A percentile compares a stretch with the other conserved stretches of the same genome.
Conservation (phyloP, 1,140 invertebrate species). For the Drosophila athabasca region DNA sequence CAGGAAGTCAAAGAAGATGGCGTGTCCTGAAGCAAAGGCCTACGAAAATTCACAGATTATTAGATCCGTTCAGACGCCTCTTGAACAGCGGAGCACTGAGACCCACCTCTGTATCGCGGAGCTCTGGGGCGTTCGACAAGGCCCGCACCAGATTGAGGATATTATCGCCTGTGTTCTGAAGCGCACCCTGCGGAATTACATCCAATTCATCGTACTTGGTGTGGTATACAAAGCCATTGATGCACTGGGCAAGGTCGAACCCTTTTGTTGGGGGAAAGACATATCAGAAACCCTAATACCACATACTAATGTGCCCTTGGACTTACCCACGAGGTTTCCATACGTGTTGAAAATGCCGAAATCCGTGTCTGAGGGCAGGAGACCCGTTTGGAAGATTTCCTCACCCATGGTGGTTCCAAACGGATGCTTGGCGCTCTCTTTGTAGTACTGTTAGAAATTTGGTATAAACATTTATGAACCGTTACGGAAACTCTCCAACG, state of each 20-base stretch:
- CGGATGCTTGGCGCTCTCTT: constrained; percentile 90
- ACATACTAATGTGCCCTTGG: neutral
- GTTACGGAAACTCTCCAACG: constrained; percentile 84
- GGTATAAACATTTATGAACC: constrained; percentile 44
- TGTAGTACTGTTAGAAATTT: constrained; percentile 90
- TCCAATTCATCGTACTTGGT: constrained; percentile 91
- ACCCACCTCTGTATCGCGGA: constrained; percentile 86
- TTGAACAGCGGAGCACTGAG: constrained; percentile 82
- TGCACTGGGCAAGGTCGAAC: constrained; percentile 95
- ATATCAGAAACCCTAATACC: neutral
- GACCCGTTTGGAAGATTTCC: constrained; percentile 92
- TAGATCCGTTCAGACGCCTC: constrained; percentile 33
- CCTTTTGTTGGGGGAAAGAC: constrained; percentile 15
- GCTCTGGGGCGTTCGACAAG: constrained; percentile 86
- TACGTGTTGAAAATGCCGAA: constrained; percentile 91
- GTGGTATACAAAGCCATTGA: constrained; percentile 96
- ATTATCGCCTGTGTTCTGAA: constrained; percentile 93
- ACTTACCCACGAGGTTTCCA: constrained; percentile 80
- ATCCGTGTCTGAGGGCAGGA: constrained; percentile 95
- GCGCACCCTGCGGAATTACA: constrained; percentile 89
- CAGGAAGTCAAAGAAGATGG: constrained; percentile 92
- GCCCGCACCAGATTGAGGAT: constrained; percentile 88
- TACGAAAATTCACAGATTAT: constrained; percentile 85
- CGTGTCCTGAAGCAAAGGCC: constrained; percentile 83
- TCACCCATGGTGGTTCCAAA: constrained; percentile 92